Base-by-base conservation (phyloP, 2,888 invertebrate species). In the Dolomedes plantarius region DNA sequence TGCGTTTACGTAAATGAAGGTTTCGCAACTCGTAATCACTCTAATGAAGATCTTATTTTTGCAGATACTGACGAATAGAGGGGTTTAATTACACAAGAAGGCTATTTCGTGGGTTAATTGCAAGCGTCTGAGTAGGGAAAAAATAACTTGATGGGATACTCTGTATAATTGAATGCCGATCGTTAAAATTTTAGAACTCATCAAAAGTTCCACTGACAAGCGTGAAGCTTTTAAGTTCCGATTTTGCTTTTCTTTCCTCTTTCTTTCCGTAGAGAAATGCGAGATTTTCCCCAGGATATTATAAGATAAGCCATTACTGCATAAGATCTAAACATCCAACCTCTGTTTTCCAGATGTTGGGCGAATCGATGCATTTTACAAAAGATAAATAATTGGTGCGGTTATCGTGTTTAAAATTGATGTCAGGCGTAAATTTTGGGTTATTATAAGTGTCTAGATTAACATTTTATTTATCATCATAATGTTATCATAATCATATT, bases 21-120 rank as follows among this genome's bases (percentile, higher is more conserved):
- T 64, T 74, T 64, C 32, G 62, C 36, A 29, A 74, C 27, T 64
- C 19, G 23, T 64, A 74, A 56, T 62, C 64, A 29, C 67, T 80
- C 80, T 72, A 80, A 74, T 74, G 68, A 74, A 81, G 27, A 32
- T 72, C 65, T 31, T 31, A 41, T 23, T 56, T 23, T 19, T 56
- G 56, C 23, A 23, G 5, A 56, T 56, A 6, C 56, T 56, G 23
- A 56, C 23, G 56, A 56, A 56, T 56, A 19, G 56, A n/a, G 56
- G 3, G 5, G 2, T 56, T 56, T 56, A 56, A 56, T 56, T 56
- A 56, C 11, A 23, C 23, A 23, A 19, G 56, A 56, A 1, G 23
- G 23, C 23, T 56, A 56, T 56, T 56, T 56, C 56, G 2, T 5
- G 56, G 56, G 23, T 19, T 56, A 56, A 56, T 56, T 56, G 23